These are phyloP conservation scores for Synanthedon myopaeformis DNA, from an alignment of 2,888 invertebrate species.

Conservation along the genomic window DNA sequence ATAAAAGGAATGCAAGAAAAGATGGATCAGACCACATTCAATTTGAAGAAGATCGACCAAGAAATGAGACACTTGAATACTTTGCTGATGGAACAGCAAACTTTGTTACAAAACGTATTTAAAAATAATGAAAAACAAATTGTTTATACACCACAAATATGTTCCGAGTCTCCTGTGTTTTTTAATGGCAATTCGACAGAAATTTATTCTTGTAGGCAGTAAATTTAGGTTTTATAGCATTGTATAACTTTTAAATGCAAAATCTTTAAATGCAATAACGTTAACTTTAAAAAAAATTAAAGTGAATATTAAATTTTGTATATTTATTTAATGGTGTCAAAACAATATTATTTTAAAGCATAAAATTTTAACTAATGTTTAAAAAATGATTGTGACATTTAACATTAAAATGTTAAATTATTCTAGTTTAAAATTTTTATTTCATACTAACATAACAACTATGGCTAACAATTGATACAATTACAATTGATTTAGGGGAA, in stretches of 20 bases:
- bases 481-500: no score
- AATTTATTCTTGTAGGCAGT: background rate
- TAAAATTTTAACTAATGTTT: no score
- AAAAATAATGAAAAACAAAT: conserved; percentile 26
- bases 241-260: background rate
- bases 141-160: conserved; percentile 13
- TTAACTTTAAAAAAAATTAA: no score
- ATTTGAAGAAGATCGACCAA: conserved; percentile 76
- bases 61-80: conserved; percentile 77
- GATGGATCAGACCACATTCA: conserved; percentile 77
- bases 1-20: conserved; percentile 75
- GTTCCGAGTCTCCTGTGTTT: conserved; percentile 42
- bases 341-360: no score
- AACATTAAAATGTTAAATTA: no score
- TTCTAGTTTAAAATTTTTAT: no score
- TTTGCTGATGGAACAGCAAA: conserved; percentile 51
- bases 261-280: no score
- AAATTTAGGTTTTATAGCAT: background rate
- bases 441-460: no score
- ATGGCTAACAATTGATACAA: no score
- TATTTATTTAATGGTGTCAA: no score
- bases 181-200: conserved; percentile 32
- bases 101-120: conserved; percentile 41
- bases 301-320: no score
- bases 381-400: no score